Base-by-base conservation (phyloP, 2,797 vertebrate species). In the Gila robusta region DNA sequence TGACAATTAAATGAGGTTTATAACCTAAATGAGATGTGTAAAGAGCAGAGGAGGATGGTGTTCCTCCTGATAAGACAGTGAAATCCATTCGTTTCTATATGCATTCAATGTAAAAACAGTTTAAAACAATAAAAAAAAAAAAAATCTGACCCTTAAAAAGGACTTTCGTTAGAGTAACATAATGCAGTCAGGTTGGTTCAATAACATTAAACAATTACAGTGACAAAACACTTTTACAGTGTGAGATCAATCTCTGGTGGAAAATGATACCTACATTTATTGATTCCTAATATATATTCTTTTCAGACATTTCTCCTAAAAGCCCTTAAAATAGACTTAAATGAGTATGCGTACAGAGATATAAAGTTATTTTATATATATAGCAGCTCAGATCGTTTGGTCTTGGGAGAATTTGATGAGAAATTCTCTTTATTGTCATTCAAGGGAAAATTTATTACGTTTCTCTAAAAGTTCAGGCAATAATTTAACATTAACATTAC, bases 1-100 rank as follows among this genome's bases (percentile, higher is more conserved):
- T 84, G 74, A 84, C 66, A 84, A 84, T 79, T 84, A 84, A 77
- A 84, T 62, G 64, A 56, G 76, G 26, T 83, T 64, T 32, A 83
- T 74, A 59, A 83, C 81, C 70, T 74, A 83, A 84, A 84, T 78
- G 70, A 69, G 83, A 84, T 78, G 82, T 28, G 49, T 37, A 66
- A 83, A 76, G 82, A 26, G 47, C 47, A 84, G 66, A 84, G 73
- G 62, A 78, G 74, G 71, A 37, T 3, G 4, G n/a, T 44, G 76
- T 85, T 52, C 47, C 52, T 85, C 64, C 35, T 70, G 23, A 56
- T 69, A 70, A 56, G 17, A 67, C 19, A 4, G 41, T 47, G 6
- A 66, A 72, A 59, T 59, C 16, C 16, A 44, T 66, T 44, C 44
- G 47, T 47, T 74, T 70, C 26, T 79, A 66, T 56, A n/a, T 6